Conservation (phyloP, 2,888 invertebrate genomes). For the Andrena camellia region DNA sequence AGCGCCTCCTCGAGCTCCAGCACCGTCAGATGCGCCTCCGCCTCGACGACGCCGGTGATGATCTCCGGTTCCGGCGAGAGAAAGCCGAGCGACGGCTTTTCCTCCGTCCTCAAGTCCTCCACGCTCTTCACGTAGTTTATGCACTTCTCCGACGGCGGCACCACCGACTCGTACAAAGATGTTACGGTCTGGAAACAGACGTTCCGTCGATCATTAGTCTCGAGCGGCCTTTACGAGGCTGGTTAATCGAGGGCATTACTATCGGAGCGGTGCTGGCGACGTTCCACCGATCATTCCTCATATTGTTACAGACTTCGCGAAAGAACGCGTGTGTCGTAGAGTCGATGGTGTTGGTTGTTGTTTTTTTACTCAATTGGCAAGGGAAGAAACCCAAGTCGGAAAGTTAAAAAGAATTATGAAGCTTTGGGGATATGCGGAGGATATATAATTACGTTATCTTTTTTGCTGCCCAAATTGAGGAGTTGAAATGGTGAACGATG, state of each 20-base stretch:
- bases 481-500: no score
- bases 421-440: no score
- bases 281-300: no score
- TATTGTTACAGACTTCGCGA: no score
- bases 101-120: conserved; percentile 72
- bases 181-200: conserved; percentile 61
- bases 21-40: conserved; percentile 59
- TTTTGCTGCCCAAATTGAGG: no score
- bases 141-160: conserved; percentile 81
- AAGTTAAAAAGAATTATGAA: no score
- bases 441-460: no score
- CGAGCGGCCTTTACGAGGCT: not conserved
- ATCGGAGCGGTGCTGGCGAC: not conserved
- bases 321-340: no score
- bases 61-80: conserved; percentile 66
- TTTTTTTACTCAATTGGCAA: no score
- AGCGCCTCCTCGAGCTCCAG: conserved; percentile 57
- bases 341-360: no score
- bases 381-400: no score
- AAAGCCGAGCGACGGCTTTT: conserved; percentile 40
- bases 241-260: not conserved
- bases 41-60: conserved; percentile 59
- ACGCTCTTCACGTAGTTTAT: conserved; percentile 83
- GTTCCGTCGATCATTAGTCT: not conserved
- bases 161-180: conserved; percentile 78